A percentile compares a stretch with the other conserved stretches of the same genome.
phyloP scores from a whole-genome alignment of 1,140 invertebrate species.

The Lepidurus couesii region DNA sequence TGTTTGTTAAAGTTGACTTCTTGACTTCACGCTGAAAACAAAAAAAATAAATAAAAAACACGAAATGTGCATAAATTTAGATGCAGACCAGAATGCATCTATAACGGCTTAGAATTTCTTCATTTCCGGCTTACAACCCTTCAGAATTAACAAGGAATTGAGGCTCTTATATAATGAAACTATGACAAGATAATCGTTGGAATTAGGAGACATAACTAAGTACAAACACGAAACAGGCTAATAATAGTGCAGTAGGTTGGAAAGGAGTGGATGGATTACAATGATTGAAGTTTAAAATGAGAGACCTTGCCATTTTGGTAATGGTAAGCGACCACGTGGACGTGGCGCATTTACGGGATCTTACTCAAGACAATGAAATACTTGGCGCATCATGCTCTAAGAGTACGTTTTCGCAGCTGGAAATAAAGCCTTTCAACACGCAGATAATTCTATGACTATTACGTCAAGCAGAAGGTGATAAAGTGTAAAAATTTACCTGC shows the following conservation, averaged over 20 bases:
- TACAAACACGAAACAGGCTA: no score
- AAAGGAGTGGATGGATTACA: not conserved
- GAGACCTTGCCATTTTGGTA: not conserved
- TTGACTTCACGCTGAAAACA: not conserved
- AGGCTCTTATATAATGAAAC: no score
- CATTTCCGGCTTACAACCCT: no score
- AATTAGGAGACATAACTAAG: no score
- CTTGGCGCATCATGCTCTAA: not conserved
- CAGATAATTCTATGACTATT: no score
- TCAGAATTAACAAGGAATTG: no score
- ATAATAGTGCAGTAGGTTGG: not conserved
- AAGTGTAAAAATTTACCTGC: not conserved
- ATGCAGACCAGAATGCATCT: no score
- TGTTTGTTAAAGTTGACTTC: slow-evolving; percentile 20
- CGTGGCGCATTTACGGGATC: not conserved
- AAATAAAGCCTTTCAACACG: not conserved
- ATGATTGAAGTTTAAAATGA: not conserved
- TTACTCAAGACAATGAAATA: not conserved
- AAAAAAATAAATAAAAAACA: not conserved
- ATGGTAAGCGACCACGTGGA: not conserved
- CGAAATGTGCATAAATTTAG: not conserved
- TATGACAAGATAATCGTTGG: no score
- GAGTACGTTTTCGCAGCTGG: not conserved
- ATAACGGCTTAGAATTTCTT: no score
- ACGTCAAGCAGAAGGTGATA: no score